phyloP scores from a whole-genome alignment of 2,888 invertebrate species.

The Athalia cordata region DNA sequence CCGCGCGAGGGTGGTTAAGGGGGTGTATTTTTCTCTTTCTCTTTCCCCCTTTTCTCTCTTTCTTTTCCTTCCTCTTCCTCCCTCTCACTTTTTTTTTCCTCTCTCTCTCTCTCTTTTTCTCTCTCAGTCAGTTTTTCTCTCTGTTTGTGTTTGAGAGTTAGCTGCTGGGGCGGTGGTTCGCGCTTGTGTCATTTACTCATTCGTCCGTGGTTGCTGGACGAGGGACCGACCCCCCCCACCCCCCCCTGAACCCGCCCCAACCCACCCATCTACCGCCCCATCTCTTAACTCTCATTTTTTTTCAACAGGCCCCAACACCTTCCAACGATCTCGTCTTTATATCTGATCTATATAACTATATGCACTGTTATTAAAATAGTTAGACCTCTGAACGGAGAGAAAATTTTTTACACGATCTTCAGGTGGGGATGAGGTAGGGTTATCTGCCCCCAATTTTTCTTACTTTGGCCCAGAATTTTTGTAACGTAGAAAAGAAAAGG shows the following conservation, averaged over 20 bases:
- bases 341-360: too few species aligned
- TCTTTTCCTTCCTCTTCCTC: not conserved
- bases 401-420: too few species aligned
- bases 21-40: slow-evolving; percentile 46
- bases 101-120: not conserved
- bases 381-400: too few species aligned
- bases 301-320: too few species aligned
- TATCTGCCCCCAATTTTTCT: too few species aligned
- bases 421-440: too few species aligned
- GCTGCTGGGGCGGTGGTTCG: slow-evolving; percentile 43
- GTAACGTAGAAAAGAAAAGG: too few species aligned
- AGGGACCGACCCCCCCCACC: not conserved
- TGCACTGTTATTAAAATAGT: too few species aligned
- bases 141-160: slow-evolving; percentile 42
- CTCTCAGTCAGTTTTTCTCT: not conserved
- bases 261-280: not conserved
- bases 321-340: too few species aligned
- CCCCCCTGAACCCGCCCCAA: too few species aligned
- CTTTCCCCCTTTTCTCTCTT: not conserved
- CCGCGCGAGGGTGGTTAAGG: slow-evolving; percentile 46
- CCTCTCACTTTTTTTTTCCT: not conserved
- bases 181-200: slow-evolving; percentile 68
- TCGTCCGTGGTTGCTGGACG: slow-evolving; percentile 51
- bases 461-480: too few species aligned
- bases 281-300: slow-evolving; percentile 40